These are phyloP conservation scores for Penaeus indicus DNA, from an alignment of 1,140 invertebrate genomes.

Conservation along the genomic window DNA sequence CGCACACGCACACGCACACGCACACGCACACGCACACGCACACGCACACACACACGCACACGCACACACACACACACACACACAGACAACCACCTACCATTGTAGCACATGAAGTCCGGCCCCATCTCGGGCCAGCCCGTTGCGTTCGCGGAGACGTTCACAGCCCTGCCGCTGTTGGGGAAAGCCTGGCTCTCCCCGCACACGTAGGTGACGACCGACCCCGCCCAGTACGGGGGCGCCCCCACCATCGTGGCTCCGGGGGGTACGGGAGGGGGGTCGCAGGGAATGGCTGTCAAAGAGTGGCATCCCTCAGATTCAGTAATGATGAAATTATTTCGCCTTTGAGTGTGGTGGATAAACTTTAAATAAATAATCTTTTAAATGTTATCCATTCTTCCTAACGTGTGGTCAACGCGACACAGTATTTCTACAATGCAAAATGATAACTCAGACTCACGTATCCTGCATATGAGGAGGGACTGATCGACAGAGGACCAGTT, in stretches of 20 bases:
- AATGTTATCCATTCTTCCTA: not conserved
- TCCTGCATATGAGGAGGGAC: not conserved
- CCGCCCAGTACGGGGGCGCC: conserved; percentile 24
- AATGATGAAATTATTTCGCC: no score
- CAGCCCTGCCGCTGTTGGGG: conserved; percentile 1
- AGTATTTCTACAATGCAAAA: not conserved
- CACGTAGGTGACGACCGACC: conserved; percentile 21
- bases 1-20: no score
- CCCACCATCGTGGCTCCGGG: not conserved
- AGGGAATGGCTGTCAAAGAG: no score
- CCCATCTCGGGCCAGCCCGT: conserved; percentile 12
- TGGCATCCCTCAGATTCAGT: no score
- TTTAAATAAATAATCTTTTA: no score
- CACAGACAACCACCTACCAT: not conserved
- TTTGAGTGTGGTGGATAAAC: no score
- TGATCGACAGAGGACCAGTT: not conserved
- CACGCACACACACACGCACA: no score
- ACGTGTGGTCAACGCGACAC: not conserved
- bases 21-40: not conserved
- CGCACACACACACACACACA: no score
- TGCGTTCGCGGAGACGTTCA: conserved; percentile 18
- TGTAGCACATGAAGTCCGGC: conserved; percentile 23
- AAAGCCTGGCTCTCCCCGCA: conserved; percentile 3
- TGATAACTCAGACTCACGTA: not conserved
- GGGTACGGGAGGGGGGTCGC: not conserved